phyloP scores from a whole-genome alignment of 1,140 invertebrate genomes.

The Nixonia krombeini region DNA sequence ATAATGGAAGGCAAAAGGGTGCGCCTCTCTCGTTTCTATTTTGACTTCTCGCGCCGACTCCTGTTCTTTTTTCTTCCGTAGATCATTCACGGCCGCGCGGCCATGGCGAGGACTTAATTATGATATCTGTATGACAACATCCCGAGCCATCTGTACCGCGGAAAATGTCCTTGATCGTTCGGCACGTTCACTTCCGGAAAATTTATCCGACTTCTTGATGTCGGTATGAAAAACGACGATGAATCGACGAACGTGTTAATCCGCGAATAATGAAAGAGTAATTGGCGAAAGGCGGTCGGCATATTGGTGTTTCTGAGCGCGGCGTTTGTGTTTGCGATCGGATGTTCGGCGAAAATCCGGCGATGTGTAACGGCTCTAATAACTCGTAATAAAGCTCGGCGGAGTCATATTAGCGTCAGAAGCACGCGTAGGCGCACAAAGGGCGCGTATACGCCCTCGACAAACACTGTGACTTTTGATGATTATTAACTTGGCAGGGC shows the following conservation, averaged over 20 bases:
- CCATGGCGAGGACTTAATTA: too few relatives aligned
- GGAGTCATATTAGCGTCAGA: constrained; percentile 71
- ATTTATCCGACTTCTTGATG: too few relatives aligned
- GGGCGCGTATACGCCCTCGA: constrained; percentile 67
- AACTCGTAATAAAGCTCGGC: constrained; percentile 70
- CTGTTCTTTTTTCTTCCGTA: neutral
- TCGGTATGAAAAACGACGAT: too few relatives aligned
- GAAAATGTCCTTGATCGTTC: too few relatives aligned
- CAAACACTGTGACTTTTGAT: constrained; percentile 73
- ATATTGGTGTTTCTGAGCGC: neutral
- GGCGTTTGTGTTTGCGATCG: constrained; percentile 25
- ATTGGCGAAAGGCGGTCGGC: too few relatives aligned
- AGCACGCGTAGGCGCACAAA: constrained; percentile 69
- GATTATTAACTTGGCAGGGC: constrained; percentile 71
- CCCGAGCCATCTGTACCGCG: too few relatives aligned
- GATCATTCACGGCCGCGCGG: too few relatives aligned
- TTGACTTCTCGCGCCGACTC: neutral
- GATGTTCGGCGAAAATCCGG: constrained; percentile 59
- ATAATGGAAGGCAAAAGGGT: constrained; percentile 40
- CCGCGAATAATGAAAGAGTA: too few relatives aligned
- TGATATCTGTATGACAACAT: too few relatives aligned
- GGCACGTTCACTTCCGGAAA: too few relatives aligned
- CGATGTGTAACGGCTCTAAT: constrained; percentile 69
- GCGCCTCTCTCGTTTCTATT: constrained; percentile 16
- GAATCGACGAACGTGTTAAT: too few relatives aligned